Evolutionary conservation across 23 tunicate species (phyloP), one percentile per base, ranked within the genome.

Genomic region (Phallusia fumigata): DNA sequence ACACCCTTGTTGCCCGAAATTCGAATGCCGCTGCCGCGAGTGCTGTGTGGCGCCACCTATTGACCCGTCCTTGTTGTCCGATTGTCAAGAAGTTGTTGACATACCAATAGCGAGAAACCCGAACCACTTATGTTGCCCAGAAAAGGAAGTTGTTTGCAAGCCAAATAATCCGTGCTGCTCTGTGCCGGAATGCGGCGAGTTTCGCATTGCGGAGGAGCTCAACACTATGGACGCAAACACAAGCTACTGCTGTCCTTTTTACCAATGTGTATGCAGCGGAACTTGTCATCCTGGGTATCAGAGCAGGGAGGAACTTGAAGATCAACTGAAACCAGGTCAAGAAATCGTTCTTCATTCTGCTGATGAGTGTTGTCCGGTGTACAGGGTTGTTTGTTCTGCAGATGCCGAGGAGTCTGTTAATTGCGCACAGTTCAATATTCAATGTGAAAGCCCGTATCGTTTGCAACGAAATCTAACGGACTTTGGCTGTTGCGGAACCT

Each of bases 331-430:
- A 78, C 51, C 58, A 6, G 88, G 88, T 13, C 65, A 85, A 36
- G 65, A 76, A 52, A 32, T 85, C 10, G 19, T 78, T 51, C 53
- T 30, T 36, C 47, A 53, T 15, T 32, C 82, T 26, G 52, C 77
- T 30, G 88, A 85, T 30, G 65, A 78, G 30, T 85, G 88, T 44
- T 85, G 88, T 78, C 83, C 76, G 34, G 64, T 33, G 33, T 85
- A 52, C 79, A 64, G 65, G 44, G 36, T 78, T 18, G 76, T 85
- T 0, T 85, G 88, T 64, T 36, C 36, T 31, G 36, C 87, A 33
- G 77, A 85, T 36, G 77, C 49, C n/a, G 88, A 85, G 0, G 31
- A 76, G 18, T 22, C 32, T 53, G 13, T 33, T 1, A 81, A 84
- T 65, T 85, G 88, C 58, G 47, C 36, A 21, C 47, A 33, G 35